These are phyloP conservation scores for Gymnopithys bicolor DNA, from an alignment of 2,797 vertebrate genomes.

Conservation along the genomic window DNA sequence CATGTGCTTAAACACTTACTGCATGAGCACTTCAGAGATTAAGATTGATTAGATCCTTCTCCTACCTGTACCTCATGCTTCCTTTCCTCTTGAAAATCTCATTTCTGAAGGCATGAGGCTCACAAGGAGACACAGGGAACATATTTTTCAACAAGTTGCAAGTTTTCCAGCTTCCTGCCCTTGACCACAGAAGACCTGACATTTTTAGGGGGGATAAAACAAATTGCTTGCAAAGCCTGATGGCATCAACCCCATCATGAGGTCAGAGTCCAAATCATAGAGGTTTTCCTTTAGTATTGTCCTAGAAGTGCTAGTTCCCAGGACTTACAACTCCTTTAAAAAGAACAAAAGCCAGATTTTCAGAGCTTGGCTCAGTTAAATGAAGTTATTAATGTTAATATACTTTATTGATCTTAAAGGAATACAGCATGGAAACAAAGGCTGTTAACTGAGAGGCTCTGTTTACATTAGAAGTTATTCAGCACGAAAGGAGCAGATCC, in stretches of 20 bases:
- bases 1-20: constrained; percentile 34
- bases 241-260: background rate
- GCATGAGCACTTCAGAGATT: constrained; percentile 31
- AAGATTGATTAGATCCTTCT: constrained; percentile 45
- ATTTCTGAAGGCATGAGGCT: background rate
- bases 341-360: constrained; percentile 39
- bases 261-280: background rate
- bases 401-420: constrained; percentile 62
- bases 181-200: background rate
- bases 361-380: constrained; percentile 16
- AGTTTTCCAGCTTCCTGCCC: background rate
- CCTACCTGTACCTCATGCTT: background rate
- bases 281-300: background rate
- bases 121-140: background rate
- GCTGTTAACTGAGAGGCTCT: background rate
- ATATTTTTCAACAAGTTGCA: background rate
- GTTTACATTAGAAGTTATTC: constrained; percentile 42
- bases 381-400: constrained; percentile 16
- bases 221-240: background rate
- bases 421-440: constrained; percentile 61
- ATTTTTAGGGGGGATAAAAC: background rate
- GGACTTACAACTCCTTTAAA: background rate
- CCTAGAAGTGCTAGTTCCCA: background rate
- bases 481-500: constrained; percentile 10
- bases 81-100: background rate